phyloP scores from a whole-genome alignment of 2,113 vertebrate species.

The Ia io region DNA sequence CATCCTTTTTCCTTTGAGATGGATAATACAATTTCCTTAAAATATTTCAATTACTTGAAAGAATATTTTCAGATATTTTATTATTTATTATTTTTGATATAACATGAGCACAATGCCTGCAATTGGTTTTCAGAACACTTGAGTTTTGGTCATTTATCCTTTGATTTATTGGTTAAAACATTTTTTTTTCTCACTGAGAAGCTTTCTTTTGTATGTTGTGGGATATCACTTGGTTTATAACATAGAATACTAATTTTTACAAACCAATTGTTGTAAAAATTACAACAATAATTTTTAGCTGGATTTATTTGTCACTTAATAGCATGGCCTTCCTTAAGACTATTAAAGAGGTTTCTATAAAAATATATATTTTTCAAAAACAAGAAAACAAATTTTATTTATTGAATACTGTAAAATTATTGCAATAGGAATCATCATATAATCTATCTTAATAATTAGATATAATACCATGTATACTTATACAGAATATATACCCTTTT shows the following conservation, averaged over 20 bases:
- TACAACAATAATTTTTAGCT: neutral
- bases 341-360: neutral
- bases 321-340: neutral
- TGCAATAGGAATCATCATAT: neutral
- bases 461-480: neutral
- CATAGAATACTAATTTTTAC: slow-evolving; percentile 4
- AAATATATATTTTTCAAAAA: neutral
- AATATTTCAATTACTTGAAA: slow-evolving; percentile 62
- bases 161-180: slow-evolving; percentile 51
- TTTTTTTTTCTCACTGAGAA: slow-evolving; percentile 31
- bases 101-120: neutral
- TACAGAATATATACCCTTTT: neutral
- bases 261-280: neutral
- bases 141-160: slow-evolving; percentile 41
- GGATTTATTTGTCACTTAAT: neutral
- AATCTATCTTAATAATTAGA: neutral
- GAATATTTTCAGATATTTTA: neutral
- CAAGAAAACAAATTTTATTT: neutral
- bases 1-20: slow-evolving; percentile 39
- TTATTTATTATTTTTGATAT: slow-evolving; percentile 21
- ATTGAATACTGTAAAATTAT: slow-evolving; percentile 35
- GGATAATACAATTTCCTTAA: slow-evolving; percentile 57
- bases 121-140: slow-evolving; percentile 24
- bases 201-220: slow-evolving; percentile 36
- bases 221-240: neutral